Evolutionary conservation across 2,888 invertebrate species (phyloP), one percentile per base, ranked within the genome.

Genomic region (Onchidella celtica): DNA sequence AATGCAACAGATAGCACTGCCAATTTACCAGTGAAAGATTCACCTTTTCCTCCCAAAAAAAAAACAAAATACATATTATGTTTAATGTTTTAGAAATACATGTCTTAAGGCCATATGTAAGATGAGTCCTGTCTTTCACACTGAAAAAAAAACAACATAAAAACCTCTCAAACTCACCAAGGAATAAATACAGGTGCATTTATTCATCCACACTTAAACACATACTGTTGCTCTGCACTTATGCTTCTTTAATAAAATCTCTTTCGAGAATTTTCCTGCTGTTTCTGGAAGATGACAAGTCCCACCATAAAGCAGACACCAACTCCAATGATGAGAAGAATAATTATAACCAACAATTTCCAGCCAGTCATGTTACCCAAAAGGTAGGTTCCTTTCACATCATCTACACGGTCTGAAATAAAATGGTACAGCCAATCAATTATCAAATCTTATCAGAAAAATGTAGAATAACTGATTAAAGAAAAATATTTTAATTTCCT

Each of bases 201-300:
- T n/a, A n/a, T n/a, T n/a, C n/a, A n/a, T n/a, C n/a, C 17, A 47
- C 47, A 17, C 6, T 17, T 11, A 47, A 47, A 47, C 6, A 47
- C 47, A 47, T 47, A 47, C 47, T 47, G 47, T 47, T 47, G 47
- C 6, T 17, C 47, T 11, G 17, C 6, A 47, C 47, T 47, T 47
- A 47, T 6, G n/a, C 57, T 59, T 38, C 27, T 38, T n/a, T 93
- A 96, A 91, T 96, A 96, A 94, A 97, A 96, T 89, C 98, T 95
- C 94, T 99, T 99, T 89, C 97, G 95, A 83, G 96, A 96, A 86
- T 97, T 96, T 92, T 97, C 97, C 92, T 97, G 97, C 83, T 96
- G 96, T 92, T 98, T 98, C 93, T 98, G 97, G 93, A 98, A 98
- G 93, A 97, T 96, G 95, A 98, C 96, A 84, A 98, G 96, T 38